Conservation (phyloP, 2,113 vertebrate genomes). For the Eulemur rufifrons region DNA sequence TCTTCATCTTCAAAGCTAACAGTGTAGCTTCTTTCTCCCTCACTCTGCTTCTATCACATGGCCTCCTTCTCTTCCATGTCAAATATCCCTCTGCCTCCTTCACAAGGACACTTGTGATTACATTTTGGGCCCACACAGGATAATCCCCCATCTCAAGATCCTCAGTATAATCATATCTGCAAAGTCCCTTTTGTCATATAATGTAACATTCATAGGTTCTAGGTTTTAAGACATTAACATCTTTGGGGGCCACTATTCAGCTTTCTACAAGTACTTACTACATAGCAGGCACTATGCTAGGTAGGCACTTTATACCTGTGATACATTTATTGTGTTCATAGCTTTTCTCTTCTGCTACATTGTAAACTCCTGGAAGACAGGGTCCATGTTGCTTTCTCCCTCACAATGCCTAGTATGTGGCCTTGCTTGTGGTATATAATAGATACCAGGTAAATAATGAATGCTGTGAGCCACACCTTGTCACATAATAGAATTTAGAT, state of each 20-base stretch:
- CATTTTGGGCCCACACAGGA: background rate
- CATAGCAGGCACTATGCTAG: background rate
- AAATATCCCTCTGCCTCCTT: background rate
- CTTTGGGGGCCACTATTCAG: background rate
- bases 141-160: background rate
- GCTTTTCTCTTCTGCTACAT: background rate
- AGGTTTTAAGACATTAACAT: background rate
- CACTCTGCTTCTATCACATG: background rate
- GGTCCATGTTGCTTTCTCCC: background rate
- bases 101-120: background rate
- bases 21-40: background rate
- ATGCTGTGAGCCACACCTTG: background rate
- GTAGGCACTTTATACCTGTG: background rate
- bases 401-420: background rate
- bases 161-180: slow-evolving; percentile 23
- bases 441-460: background rate
- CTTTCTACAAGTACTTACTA: background rate
- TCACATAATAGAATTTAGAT: slow-evolving; percentile 31
- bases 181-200: background rate
- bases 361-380: background rate
- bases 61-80: background rate
- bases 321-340: background rate
- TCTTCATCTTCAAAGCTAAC: background rate
- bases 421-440: background rate
- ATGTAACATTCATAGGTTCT: background rate